Conservation (phyloP, 2,888 invertebrate genomes). For the Aelia acuminata region DNA sequence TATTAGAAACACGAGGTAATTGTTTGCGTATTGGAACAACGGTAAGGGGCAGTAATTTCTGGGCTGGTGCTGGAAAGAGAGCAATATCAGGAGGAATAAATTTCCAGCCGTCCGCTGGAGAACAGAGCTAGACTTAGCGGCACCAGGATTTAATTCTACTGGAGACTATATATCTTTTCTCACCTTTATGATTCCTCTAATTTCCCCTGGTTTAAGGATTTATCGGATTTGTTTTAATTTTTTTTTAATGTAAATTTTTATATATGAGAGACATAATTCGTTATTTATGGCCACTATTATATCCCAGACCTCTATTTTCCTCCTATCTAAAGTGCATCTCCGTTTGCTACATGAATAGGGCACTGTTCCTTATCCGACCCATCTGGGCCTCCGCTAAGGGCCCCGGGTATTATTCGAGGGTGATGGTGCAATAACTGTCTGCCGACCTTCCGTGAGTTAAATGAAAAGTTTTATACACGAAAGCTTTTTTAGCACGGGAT, state of each 20-base stretch:
- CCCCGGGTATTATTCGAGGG: neutral
- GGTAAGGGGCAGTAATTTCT: neutral
- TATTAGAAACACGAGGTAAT: neutral
- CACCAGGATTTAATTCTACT: neutral
- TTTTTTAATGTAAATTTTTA: neutral
- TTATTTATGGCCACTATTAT: neutral
- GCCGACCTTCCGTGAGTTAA: too few species aligned
- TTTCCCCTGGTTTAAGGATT: neutral
- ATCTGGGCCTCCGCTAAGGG: neutral
- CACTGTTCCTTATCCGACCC: neutral
- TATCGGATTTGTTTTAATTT: neutral
- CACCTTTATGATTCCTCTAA: neutral
- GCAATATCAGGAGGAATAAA: slow-evolving; percentile 16
- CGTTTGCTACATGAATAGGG: neutral
- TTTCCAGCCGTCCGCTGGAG: neutral
- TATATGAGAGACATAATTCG: too few species aligned
- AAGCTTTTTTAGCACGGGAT: too few species aligned
- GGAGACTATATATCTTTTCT: neutral
- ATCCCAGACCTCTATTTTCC: neutral
- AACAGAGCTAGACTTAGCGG: neutral
- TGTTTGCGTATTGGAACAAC: neutral
- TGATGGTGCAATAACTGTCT: neutral
- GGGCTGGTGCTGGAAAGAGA: neutral
- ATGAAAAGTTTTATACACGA: too few species aligned
- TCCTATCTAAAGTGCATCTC: neutral